Conservation (phyloP, 2,888 invertebrate species). For the Epicampocera succincta region DNA sequence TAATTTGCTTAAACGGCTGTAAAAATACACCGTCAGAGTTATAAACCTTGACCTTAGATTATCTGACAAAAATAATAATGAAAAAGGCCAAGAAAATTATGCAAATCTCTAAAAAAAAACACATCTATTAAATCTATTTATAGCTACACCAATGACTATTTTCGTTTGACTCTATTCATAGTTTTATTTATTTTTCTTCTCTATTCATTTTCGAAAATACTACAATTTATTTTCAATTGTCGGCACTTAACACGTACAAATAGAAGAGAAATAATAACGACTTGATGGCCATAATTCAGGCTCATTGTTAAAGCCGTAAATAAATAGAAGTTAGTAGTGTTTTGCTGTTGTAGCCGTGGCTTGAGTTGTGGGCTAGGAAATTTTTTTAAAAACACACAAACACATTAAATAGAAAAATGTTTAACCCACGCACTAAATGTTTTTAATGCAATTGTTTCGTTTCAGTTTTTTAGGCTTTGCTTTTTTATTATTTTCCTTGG, state of each 20-base stretch:
- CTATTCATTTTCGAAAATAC: slow-evolving; percentile 36
- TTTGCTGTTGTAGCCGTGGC: neutral
- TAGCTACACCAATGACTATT: slow-evolving; percentile 33
- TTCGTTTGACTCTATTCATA: slow-evolving; percentile 22
- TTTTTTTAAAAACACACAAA: neutral
- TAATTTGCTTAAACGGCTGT: slow-evolving; percentile 11
- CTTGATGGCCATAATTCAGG: slow-evolving; percentile 54
- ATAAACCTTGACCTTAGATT: slow-evolving; percentile 63
- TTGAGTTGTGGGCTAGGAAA: slow-evolving; percentile 35
- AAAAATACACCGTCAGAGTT: slow-evolving; percentile 28
- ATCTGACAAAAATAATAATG: neutral
- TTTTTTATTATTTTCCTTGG: neutral
- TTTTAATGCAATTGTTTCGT: slow-evolving; percentile 58
- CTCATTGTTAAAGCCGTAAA: slow-evolving; percentile 58
- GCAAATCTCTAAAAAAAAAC: slow-evolving; percentile 38
- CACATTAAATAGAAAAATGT: slow-evolving; percentile 38
- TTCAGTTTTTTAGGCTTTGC: neutral
- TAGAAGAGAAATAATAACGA: slow-evolving; percentile 54
- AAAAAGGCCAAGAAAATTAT: slow-evolving; percentile 35
- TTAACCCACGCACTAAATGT: slow-evolving; percentile 61
- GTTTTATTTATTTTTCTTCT: slow-evolving; percentile 31
- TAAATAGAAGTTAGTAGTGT: slow-evolving; percentile 46
- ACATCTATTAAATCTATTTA: slow-evolving; percentile 43
- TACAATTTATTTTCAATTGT: slow-evolving; percentile 63
- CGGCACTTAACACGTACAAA: slow-evolving; percentile 56